A percentile compares a stretch with the other conserved stretches of the same genome.
phyloP scores from a whole-genome alignment of 2,888 invertebrate species.

The Sphaerophoria taeniata region DNA sequence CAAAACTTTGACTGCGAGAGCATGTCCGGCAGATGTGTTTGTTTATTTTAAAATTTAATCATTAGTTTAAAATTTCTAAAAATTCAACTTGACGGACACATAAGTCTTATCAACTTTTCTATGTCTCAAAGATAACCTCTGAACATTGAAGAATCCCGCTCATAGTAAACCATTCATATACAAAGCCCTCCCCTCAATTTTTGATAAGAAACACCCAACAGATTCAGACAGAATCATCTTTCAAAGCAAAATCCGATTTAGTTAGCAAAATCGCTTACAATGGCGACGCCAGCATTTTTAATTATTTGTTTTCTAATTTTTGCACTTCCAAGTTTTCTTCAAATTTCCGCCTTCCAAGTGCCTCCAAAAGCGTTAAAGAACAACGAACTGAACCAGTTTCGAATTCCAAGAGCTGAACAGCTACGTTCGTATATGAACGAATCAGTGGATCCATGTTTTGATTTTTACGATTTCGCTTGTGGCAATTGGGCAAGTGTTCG shows the following conservation, averaged over 20 bases:
- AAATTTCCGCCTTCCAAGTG: constrained; percentile 45
- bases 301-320: constrained; percentile 24
- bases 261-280: constrained; percentile 49
- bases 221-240: not conserved
- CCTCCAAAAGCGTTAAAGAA: constrained; percentile 35
- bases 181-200: no score
- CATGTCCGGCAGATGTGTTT: no score
- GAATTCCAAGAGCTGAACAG: constrained; percentile 77
- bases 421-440: constrained; percentile 78
- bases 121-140: no score
- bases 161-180: no score
- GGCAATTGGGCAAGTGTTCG: constrained; percentile 79
- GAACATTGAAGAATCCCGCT: no score
- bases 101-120: no score
- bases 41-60: no score
- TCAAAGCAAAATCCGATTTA: constrained; percentile 33
- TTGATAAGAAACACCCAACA: constrained; percentile 32
- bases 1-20: no score
- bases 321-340: constrained; percentile 14
- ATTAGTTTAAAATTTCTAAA: no score
- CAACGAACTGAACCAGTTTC: constrained; percentile 45
- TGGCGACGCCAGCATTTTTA: constrained; percentile 37
- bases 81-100: no score
- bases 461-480: constrained; percentile 80
- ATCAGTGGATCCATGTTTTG: constrained; percentile 77